phyloP scores from a whole-genome alignment of 2,797 vertebrate genomes.

The Vultur gryphus region DNA sequence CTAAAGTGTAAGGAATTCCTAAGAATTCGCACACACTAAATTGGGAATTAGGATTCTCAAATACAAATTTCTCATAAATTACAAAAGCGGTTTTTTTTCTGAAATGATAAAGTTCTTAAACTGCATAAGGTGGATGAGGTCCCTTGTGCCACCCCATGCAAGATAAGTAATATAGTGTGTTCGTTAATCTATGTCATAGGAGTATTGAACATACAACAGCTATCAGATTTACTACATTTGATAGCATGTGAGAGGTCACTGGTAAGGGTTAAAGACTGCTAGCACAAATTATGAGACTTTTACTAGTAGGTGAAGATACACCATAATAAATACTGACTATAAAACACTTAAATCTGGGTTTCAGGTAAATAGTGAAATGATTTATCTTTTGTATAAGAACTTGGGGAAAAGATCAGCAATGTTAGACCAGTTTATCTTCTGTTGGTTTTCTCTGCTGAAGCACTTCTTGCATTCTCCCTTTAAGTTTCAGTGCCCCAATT shows the following conservation, averaged over 20 bases:
- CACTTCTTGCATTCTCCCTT: neutral
- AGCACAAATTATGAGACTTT: neutral
- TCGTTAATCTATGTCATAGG: conserved; percentile 1
- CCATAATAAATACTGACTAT: neutral
- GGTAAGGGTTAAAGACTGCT: neutral
- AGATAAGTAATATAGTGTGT: neutral
- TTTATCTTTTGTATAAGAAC: neutral
- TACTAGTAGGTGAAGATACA: neutral
- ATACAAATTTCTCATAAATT: neutral
- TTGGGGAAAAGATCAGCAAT: neutral
- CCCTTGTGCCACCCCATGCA: neutral
- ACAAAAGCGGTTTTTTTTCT: neutral
- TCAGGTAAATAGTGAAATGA: neutral
- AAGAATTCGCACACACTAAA: neutral
- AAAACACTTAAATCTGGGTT: neutral
- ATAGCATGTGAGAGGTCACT: conserved; percentile 4
- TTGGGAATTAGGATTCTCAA: neutral
- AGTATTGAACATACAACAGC: neutral
- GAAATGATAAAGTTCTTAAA: neutral
- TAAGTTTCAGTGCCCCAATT: neutral
- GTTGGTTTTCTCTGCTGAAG: neutral
- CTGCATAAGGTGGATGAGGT: neutral
- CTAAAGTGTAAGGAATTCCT: neutral
- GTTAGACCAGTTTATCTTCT: neutral
- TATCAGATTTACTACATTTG: neutral